These are phyloP conservation scores for Galeruca laticollis DNA, from an alignment of 2,888 invertebrate species.

Conservation along the genomic window DNA sequence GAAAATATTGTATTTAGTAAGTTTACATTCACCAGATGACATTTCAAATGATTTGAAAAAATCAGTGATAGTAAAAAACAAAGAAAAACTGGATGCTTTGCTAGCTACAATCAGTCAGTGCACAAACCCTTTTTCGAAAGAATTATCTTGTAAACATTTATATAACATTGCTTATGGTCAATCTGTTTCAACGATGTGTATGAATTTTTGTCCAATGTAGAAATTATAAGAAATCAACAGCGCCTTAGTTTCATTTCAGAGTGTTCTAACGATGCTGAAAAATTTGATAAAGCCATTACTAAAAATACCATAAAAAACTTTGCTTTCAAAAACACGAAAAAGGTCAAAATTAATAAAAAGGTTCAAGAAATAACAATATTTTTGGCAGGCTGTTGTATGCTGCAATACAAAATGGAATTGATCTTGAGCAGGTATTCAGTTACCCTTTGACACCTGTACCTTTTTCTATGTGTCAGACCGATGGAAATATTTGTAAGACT, in stretches of 20 bases:
- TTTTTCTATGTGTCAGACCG: conserved; percentile 51
- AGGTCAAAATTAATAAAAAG: conserved; percentile 52
- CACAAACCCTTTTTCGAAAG: conserved; percentile 49
- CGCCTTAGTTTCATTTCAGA: conserved; percentile 43
- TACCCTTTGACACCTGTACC: no score
- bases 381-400: conserved; percentile 36
- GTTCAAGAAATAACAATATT: conserved; percentile 47
- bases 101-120: conserved; percentile 45
- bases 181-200: conserved; percentile 46
- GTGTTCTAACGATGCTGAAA: no score
- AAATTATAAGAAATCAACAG: conserved; percentile 48
- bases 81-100: conserved; percentile 42
- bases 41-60: conserved; percentile 47
- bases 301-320: conserved; percentile 50
- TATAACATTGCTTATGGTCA: conserved; percentile 52
- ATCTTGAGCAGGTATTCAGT: conserved; percentile 51
- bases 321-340: conserved; percentile 46
- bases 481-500: conserved; percentile 54
- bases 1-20: conserved; percentile 32
- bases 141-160: conserved; percentile 46
- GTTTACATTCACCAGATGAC: conserved; percentile 45
- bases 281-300: no score
- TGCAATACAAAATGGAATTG: conserved; percentile 49
- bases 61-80: conserved; percentile 42
- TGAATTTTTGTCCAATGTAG: conserved; percentile 50